Percentiles rank a stretch among this genome's conserved stretches.
Conservation (phyloP, 1,140 invertebrate species). For the Sycophaga agraensis region DNA sequence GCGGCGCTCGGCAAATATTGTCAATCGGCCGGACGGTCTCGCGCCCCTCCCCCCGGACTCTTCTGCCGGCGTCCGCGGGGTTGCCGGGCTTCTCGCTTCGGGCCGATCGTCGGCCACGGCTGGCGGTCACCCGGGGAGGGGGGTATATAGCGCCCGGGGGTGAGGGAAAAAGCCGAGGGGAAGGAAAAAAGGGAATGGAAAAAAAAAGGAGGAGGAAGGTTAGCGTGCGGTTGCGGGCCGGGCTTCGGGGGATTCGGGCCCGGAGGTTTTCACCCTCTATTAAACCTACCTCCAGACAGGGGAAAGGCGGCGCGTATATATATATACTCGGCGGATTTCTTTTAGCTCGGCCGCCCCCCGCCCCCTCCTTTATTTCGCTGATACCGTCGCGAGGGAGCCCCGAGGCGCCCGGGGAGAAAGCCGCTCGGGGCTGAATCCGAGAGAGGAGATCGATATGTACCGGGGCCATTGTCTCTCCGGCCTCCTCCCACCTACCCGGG, state of each 20-base stretch:
- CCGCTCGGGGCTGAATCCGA: not conserved
- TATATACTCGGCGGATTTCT: constrained; percentile 34
- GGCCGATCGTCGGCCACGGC: not conserved
- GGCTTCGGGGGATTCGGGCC: too few relatives aligned
- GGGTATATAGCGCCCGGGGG: not conserved
- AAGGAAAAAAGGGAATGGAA: not conserved
- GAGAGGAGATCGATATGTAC: not conserved
- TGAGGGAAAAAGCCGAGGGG: constrained; percentile 23
- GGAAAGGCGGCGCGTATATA: constrained; percentile 48
- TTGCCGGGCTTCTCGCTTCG: not conserved
- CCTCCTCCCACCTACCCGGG: too few relatives aligned
- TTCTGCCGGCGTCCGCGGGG: too few relatives aligned
- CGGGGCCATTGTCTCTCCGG: not conserved
- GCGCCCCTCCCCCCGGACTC: too few relatives aligned
- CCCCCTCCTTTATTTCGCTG: constrained; percentile 30
- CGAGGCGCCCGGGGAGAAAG: too few relatives aligned
- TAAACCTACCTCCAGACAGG: constrained; percentile 56
- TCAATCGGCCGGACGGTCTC: constrained; percentile 14
- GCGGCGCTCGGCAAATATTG: constrained; percentile 18
- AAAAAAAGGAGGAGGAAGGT: constrained; percentile 28
- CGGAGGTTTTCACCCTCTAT: constrained; percentile 60
- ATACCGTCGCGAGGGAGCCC: constrained; percentile 41
- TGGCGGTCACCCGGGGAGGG: not conserved
- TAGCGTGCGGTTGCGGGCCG: too few relatives aligned
- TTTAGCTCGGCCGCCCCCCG: constrained; percentile 1